phyloP scores from a whole-genome alignment of 2,113 vertebrate genomes.

The Clarias macrocephalus region DNA sequence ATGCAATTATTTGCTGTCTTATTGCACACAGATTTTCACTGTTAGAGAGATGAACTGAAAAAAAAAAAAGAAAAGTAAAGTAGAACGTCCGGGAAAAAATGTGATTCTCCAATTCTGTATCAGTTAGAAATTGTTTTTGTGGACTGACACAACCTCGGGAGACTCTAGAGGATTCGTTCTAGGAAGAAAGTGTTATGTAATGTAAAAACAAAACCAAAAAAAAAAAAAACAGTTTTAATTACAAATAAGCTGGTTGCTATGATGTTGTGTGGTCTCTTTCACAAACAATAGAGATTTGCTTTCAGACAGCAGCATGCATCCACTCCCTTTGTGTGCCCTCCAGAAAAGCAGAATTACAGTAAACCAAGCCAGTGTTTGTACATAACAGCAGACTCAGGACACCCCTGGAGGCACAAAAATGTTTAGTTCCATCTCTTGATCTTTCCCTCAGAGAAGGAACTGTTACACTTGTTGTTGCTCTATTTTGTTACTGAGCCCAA shows the following conservation, averaged over 20 bases:
- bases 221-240: conserved; percentile 66
- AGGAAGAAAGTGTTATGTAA: conserved; percentile 59
- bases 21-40: conserved; percentile 10
- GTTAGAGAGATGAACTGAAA: conserved; percentile 7
- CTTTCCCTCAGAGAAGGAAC: conserved; percentile 60
- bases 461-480: conserved; percentile 60
- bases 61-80: background rate
- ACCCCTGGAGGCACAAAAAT: conserved; percentile 48
- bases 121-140: conserved; percentile 1
- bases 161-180: conserved; percentile 65
- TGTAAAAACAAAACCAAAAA: conserved; percentile 21
- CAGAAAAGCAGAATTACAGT: conserved; percentile 62
- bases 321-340: conserved; percentile 68
- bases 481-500: conserved; percentile 71
- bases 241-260: conserved; percentile 70
- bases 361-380: conserved; percentile 57
- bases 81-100: background rate
- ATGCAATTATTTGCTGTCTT: conserved; percentile 16
- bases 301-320: conserved; percentile 64
- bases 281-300: conserved; percentile 71
- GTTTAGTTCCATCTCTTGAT: conserved; percentile 54
- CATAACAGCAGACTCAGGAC: conserved; percentile 54
- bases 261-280: conserved; percentile 75
- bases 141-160: background rate
- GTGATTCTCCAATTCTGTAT: background rate